These are phyloP conservation scores for Cyprinus carpio DNA, from an alignment of 2,113 vertebrate genomes.

Conservation along the genomic window DNA sequence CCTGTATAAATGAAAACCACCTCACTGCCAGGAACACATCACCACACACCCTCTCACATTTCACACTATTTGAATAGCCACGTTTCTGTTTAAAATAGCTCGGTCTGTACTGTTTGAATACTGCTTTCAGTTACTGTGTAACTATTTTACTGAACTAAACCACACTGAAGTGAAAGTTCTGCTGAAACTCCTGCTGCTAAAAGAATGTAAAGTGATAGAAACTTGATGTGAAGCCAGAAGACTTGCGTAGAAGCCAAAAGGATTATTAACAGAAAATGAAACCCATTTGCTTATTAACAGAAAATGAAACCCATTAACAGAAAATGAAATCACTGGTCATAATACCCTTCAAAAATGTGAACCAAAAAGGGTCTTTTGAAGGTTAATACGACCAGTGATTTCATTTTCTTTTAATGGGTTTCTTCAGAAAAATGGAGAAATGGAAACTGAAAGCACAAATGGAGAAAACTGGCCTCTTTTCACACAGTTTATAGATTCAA, in stretches of 20 bases:
- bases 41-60: slow-evolving; percentile 57
- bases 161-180: slow-evolving; percentile 32
- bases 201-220: slow-evolving; percentile 14
- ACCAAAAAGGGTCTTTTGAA: too few relatives aligned
- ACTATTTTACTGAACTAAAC: slow-evolving; percentile 13
- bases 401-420: background rate
- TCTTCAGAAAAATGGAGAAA: background rate
- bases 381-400: background rate
- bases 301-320: too few relatives aligned
- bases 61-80: slow-evolving; percentile 51
- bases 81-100: slow-evolving; percentile 46
- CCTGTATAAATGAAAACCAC: slow-evolving; percentile 71
- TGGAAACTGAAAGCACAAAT: background rate
- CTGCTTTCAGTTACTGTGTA: slow-evolving; percentile 6
- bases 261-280: background rate
- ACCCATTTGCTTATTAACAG: background rate
- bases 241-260: background rate
- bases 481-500: background rate
- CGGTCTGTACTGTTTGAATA: slow-evolving; percentile 33
- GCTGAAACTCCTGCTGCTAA: background rate
- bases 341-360: too few relatives aligned
- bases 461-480: background rate
- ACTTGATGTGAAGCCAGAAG: background rate
- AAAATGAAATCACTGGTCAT: too few relatives aligned
- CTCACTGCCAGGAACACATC: slow-evolving; percentile 57